Evolutionary conservation across 2,888 invertebrate genomes (phyloP).

Genomic region (Tetranychus piercei): DNA sequence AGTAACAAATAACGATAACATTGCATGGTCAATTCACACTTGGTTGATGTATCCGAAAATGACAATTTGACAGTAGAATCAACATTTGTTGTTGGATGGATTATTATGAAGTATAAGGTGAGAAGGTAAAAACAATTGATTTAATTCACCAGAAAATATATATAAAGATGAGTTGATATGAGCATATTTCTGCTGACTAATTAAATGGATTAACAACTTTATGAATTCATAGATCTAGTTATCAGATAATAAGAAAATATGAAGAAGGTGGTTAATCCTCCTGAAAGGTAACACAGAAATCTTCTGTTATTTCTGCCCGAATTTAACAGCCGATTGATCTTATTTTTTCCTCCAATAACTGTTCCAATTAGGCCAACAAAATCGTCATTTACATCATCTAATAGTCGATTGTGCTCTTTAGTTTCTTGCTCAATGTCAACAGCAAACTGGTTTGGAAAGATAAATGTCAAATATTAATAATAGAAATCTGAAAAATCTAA

Average conservation of each 20-base stretch:
- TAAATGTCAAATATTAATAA: conserved; percentile 8
- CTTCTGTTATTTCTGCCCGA: conserved; percentile 15
- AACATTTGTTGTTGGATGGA: too few species aligned
- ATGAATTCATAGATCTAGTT: not conserved
- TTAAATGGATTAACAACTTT: not conserved
- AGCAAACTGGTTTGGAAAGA: conserved; percentile 22
- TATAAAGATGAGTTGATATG: not conserved
- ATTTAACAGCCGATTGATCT: conserved; percentile 17
- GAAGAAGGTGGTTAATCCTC: not conserved
- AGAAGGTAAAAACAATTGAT: too few species aligned
- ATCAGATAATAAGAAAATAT: conserved; percentile 6
- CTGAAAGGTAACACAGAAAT: conserved; percentile 20
- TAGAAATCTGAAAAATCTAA: not conserved
- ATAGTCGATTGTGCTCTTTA: conserved; percentile 24
- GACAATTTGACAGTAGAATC: too few species aligned
- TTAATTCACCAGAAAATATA: not conserved
- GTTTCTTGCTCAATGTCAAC: conserved; percentile 27
- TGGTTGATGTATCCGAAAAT: too few species aligned
- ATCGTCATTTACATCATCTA: conserved; percentile 24
- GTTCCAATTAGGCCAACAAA: conserved; percentile 18
- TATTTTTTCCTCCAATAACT: conserved; percentile 15
- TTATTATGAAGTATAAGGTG: too few species aligned
- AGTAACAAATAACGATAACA: too few species aligned
- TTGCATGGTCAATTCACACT: too few species aligned
- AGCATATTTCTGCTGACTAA: not conserved